Percentiles rank a stretch among this genome's conserved stretches.
Evolutionary conservation across 2,797 vertebrate species (phyloP).

Genomic region (Sebastes alutus): DNA sequence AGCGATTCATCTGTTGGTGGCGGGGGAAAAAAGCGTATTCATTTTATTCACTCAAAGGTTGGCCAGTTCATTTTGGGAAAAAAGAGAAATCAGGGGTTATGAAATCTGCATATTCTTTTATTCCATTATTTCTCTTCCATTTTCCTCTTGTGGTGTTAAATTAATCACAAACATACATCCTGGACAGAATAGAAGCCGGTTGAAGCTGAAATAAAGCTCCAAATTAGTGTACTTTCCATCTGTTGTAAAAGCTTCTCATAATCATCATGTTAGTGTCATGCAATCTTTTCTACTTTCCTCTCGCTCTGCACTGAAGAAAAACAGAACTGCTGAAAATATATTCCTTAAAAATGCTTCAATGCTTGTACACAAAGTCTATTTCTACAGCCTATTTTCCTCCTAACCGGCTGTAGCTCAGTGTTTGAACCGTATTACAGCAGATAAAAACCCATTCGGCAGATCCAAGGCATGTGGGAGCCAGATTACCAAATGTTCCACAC

Average conservation of each 20-base stretch:
- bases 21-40: conserved; percentile 53
- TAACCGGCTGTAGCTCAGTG: conserved; percentile 45
- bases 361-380: conserved; percentile 37
- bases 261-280: background rate
- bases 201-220: conserved; percentile 5
- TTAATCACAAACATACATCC: conserved; percentile 17
- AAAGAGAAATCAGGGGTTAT: conserved; percentile 25
- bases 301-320: background rate
- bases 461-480: conserved; percentile 71
- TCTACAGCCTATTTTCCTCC: conserved; percentile 32
- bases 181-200: background rate
- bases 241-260: conserved; percentile 5
- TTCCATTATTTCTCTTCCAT: conserved; percentile 45
- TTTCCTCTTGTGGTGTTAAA: conserved; percentile 22
- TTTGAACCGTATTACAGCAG: conserved; percentile 62
- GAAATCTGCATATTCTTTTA: conserved; percentile 47
- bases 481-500: conserved; percentile 75
- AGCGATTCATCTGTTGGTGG: conserved; percentile 48
- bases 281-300: background rate
- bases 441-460: conserved; percentile 69
- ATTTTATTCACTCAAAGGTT: conserved; percentile 48
- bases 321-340: background rate
- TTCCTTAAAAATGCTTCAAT: conserved; percentile 7
- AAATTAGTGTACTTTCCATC: conserved; percentile 17
- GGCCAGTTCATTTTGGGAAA: conserved; percentile 26